Conservation (phyloP, 1,140 invertebrate genomes). For the Cyclina sinensis region DNA sequence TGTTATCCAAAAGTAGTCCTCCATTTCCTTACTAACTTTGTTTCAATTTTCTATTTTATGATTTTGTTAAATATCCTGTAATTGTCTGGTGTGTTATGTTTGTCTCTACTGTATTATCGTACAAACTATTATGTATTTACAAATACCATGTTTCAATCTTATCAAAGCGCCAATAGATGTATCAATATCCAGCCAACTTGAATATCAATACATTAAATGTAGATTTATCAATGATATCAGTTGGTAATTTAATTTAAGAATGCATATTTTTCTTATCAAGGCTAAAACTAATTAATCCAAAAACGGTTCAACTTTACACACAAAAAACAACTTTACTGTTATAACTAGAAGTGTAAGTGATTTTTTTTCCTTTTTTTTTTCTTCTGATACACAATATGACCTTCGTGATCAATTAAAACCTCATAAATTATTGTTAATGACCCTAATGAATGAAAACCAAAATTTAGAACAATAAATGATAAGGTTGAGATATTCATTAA, state of each 20-base stretch:
- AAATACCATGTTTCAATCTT: background rate
- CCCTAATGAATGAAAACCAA: background rate
- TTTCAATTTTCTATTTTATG: too few species aligned
- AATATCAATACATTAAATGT: background rate
- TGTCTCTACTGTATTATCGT: background rate
- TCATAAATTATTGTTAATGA: background rate
- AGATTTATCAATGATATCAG: background rate
- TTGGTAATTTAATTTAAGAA: too few species aligned
- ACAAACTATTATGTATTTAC: background rate
- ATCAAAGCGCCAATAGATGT: background rate
- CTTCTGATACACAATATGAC: too few species aligned
- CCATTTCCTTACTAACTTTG: background rate
- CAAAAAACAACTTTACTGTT: too few species aligned
- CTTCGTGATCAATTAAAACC: background rate
- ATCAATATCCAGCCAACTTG: background rate
- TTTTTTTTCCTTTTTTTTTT: too few species aligned
- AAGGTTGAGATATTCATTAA: background rate
- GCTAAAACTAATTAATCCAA: too few species aligned
- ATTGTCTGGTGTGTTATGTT: background rate
- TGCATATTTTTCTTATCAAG: too few species aligned
- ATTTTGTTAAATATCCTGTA: too few species aligned
- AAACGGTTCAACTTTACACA: too few species aligned
- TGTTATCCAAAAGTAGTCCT: slow-evolving; percentile 35
- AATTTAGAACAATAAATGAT: background rate
- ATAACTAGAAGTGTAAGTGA: too few species aligned